A percentile compares a stretch with the other conserved stretches of the same genome.
Evolutionary conservation across 2,888 invertebrate genomes (phyloP).

Genomic region (Diaprepes abbreviatus): DNA sequence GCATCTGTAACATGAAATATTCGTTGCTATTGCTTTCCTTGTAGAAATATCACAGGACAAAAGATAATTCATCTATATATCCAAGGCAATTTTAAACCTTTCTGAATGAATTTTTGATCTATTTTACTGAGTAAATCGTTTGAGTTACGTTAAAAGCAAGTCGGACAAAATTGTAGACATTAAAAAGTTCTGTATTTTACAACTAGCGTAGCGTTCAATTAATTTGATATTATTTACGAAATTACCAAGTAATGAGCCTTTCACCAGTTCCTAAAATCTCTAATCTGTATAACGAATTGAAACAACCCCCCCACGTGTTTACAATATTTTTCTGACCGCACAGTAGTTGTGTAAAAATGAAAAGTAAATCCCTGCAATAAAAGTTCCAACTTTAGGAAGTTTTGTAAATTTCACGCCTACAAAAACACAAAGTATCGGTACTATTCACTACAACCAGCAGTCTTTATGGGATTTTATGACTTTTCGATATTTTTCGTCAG

Average conservation of each 20-base stretch:
- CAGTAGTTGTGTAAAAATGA: conserved; percentile 33
- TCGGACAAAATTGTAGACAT: no score
- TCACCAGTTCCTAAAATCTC: conserved; percentile 9
- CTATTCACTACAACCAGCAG: conserved; percentile 35
- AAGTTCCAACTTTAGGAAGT: conserved; percentile 25
- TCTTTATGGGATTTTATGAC: conserved; percentile 30
- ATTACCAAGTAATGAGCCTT: not conserved
- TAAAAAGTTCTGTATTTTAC: no score
- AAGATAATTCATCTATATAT: no score
- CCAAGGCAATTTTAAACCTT: no score
- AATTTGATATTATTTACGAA: no score
- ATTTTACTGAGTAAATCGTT: no score
- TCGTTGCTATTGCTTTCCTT: no score
- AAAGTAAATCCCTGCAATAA: conserved; percentile 35
- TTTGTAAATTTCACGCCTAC: conserved; percentile 43
- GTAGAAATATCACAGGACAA: no score
- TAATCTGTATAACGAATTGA: conserved; percentile 17
- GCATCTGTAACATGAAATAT: no score
- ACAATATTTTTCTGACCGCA: conserved; percentile 31
- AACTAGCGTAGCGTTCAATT: no score
- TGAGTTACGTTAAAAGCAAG: no score
- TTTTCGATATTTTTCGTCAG: conserved; percentile 9
- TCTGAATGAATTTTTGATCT: no score
- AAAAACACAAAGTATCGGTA: conserved; percentile 38
- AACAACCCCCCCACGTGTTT: conserved; percentile 35